These are phyloP conservation scores for Tetramorium parvispinum DNA, from an alignment of 1,140 invertebrate genomes.

Conservation along the genomic window DNA sequence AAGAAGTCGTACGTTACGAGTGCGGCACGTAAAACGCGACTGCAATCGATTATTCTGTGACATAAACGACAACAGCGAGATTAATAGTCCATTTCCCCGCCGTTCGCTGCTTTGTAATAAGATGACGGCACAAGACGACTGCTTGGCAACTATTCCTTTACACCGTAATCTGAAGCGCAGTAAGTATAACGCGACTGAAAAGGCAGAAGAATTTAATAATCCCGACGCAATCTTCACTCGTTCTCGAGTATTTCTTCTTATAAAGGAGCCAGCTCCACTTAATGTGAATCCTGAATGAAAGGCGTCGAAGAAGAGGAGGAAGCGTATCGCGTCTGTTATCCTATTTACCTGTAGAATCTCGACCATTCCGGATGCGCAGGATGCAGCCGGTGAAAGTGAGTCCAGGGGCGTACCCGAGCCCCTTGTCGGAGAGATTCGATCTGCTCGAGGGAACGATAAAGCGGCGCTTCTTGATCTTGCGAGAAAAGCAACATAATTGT, in stretches of 20 bases:
- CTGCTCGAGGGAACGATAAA: not conserved
- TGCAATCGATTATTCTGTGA: slow-evolving; percentile 8
- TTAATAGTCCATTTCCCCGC: slow-evolving; percentile 12
- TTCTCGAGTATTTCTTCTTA: slow-evolving; percentile 52
- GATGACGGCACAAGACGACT: slow-evolving; percentile 1
- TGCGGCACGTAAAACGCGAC: not conserved
- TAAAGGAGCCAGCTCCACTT: slow-evolving; percentile 43
- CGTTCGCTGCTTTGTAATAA: slow-evolving; percentile 10
- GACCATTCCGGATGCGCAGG: slow-evolving; percentile 64
- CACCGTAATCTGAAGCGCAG: slow-evolving; percentile 18
- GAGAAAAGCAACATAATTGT: slow-evolving; percentile 13
- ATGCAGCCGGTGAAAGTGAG: slow-evolving; percentile 80
- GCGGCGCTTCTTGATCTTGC: not conserved
- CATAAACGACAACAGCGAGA: slow-evolving; percentile 27
- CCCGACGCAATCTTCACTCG: slow-evolving; percentile 64
- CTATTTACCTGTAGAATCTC: slow-evolving; percentile 57
- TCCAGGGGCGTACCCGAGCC: slow-evolving; percentile 58
- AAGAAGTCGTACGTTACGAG: not conserved
- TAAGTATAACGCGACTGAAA: slow-evolving; percentile 53
- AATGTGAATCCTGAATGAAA: slow-evolving; percentile 38
- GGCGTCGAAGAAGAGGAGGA: slow-evolving; percentile 8
- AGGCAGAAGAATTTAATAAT: slow-evolving; percentile 59
- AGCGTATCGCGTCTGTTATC: slow-evolving; percentile 47
- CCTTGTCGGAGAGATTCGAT: slow-evolving; percentile 9
- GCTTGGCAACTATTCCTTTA: slow-evolving; percentile 1